Evolutionary conservation across 2,113 vertebrate species (phyloP), one percentile per base, ranked within the genome.

Genomic region (Panthera leo): DNA sequence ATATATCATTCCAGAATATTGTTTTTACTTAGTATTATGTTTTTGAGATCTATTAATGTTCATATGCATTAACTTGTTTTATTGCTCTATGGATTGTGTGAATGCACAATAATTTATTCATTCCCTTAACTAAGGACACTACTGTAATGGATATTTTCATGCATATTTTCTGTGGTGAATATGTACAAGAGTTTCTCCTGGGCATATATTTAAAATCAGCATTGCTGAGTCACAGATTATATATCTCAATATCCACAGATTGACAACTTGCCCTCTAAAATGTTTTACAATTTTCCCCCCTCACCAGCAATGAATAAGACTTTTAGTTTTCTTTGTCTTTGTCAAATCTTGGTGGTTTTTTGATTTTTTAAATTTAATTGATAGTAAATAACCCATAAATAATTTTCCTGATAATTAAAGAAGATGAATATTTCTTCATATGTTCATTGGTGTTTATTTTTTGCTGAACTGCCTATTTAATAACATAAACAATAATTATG

Each of bases 61-160:
- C 29, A n/a, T 7, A 53, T 73, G 36, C 58, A 86, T 92, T 85
- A 79, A 87, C n/a, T 65, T 39, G 79, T 76, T 95, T 63, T 87
- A 63, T 84, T 95, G 55, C 63, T 61, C 0, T 48, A 55, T 89
- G 71, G 65, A 76, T 75, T 70, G 18, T 51, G 36, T 88, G 63
- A 91, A 91, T 91, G 70, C 16, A 61, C 36, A 83, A n/a, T 73
- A 55, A 80, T 88, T 97, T 97, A 61, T 94, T 89, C 53, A 94
- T 96, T 83, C 25, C 11, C 27, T 70, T 82, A 91, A 97, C 53
- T 88, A 91, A 97, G 80, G 68, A 93, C n/a, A 82, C 11, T n/a
- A 14, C 29, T 92, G 25, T 21, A 67, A 67, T 83, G 36, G 42
- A 12, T 92, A 73, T 95, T 92, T 94, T 90, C 36, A 79, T 90